Evolutionary conservation across 2,797 vertebrate genomes (phyloP).

Genomic region (Pangasius larnaudii): DNA sequence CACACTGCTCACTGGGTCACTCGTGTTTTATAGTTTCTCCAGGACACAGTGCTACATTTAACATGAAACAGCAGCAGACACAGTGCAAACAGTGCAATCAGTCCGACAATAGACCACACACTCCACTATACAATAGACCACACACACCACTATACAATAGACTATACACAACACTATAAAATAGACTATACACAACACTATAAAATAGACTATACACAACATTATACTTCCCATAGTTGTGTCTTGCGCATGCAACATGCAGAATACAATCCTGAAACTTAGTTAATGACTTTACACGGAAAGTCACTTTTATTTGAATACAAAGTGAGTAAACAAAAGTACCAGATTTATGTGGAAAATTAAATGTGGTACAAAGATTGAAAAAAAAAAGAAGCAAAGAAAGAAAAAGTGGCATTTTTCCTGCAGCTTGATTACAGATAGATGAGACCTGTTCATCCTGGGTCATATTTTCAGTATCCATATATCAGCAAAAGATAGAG

Average conservation of each 20-base stretch:
- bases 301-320: neutral
- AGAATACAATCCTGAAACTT: neutral
- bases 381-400: neutral
- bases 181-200: too few species aligned
- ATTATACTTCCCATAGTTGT: neutral
- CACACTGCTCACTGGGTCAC: neutral
- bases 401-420: neutral
- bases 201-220: too few species aligned
- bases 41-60: neutral
- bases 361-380: too few species aligned
- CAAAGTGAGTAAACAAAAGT: neutral
- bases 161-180: too few species aligned
- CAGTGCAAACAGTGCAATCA: neutral
- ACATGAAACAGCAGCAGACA: neutral
- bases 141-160: too few species aligned
- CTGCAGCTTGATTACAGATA: neutral
- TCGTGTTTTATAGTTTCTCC: neutral
- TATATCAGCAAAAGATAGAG: neutral
- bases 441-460: neutral
- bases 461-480: neutral
- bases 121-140: neutral
- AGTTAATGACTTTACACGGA: neutral
- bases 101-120: neutral
- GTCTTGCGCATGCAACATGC: neutral
- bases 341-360: neutral